Conservation (phyloP, 2,113 vertebrate genomes). For the Chelonoidis abingdonii region DNA sequence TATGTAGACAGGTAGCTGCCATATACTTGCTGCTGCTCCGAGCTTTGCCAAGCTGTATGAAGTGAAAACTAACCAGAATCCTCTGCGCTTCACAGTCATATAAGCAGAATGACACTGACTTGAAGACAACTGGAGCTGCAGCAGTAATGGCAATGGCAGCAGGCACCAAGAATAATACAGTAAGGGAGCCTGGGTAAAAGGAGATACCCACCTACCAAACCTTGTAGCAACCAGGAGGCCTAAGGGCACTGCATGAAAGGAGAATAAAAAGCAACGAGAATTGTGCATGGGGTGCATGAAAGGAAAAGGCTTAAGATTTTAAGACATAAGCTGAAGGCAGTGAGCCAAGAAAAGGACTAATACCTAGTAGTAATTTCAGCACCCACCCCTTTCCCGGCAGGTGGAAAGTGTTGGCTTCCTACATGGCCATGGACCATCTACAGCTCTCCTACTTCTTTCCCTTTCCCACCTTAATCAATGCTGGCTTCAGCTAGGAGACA, state of each 20-base stretch:
- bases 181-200: neutral
- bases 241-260: neutral
- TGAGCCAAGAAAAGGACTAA: neutral
- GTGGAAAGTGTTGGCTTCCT: neutral
- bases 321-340: neutral
- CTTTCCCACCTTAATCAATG: neutral
- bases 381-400: neutral
- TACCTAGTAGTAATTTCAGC: neutral
- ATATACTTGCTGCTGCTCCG: neutral
- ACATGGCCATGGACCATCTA: neutral
- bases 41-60: neutral
- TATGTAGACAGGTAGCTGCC: neutral
- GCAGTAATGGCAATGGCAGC: neutral
- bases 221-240: neutral
- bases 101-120: neutral
- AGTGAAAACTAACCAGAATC: neutral
- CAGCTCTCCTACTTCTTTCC: neutral
- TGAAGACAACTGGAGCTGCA: neutral
- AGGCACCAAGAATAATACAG: neutral
- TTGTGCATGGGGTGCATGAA: neutral
- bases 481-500: neutral
- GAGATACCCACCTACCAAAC: neutral
- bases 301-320: neutral
- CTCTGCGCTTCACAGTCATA: neutral
- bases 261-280: neutral